These are phyloP conservation scores for Lates japonicus DNA, from an alignment of 2,797 vertebrate species.

Conservation along the genomic window DNA sequence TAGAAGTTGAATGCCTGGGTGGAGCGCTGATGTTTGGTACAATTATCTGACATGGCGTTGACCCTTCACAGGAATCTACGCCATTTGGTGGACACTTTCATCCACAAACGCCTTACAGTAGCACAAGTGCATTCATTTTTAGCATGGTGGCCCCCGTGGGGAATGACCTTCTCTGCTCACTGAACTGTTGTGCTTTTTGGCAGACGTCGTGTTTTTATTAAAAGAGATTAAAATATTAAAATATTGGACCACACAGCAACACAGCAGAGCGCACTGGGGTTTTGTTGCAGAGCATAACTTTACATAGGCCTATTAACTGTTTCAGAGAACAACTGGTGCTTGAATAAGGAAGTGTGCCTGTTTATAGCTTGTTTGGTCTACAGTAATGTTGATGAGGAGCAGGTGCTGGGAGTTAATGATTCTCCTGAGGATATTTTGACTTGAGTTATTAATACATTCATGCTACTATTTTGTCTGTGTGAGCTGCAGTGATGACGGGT, in stretches of 20 bases:
- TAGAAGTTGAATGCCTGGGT: constrained; percentile 75
- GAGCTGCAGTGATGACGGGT: constrained; percentile 18
- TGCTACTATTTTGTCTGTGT: constrained; percentile 28
- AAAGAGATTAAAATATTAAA: constrained; percentile 63
- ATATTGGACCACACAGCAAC: constrained; percentile 45
- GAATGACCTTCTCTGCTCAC: constrained; percentile 55
- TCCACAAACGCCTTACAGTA: constrained; percentile 45
- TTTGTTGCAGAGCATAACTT: constrained; percentile 32
- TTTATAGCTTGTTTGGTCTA: constrained; percentile 61
- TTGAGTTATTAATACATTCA: constrained; percentile 73
- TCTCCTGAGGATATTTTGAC: constrained; percentile 74
- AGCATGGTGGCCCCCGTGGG: constrained; percentile 42
- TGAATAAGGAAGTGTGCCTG: constrained; percentile 62
- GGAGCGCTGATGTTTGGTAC: constrained; percentile 66
- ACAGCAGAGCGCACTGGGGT: background rate
- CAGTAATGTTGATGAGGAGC: constrained; percentile 69
- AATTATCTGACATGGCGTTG: constrained; percentile 69
- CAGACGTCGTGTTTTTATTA: constrained; percentile 62
- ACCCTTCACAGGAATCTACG: constrained; percentile 70
- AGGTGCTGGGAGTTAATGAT: constrained; percentile 79
- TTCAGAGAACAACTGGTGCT: constrained; percentile 55
- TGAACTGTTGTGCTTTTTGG: constrained; percentile 47
- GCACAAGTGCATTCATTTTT: constrained; percentile 62
- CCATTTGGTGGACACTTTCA: constrained; percentile 62
- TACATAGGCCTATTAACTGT: constrained; percentile 42